phyloP scores from a whole-genome alignment of 1,140 invertebrate genomes.

The Zaprionus capensis region DNA sequence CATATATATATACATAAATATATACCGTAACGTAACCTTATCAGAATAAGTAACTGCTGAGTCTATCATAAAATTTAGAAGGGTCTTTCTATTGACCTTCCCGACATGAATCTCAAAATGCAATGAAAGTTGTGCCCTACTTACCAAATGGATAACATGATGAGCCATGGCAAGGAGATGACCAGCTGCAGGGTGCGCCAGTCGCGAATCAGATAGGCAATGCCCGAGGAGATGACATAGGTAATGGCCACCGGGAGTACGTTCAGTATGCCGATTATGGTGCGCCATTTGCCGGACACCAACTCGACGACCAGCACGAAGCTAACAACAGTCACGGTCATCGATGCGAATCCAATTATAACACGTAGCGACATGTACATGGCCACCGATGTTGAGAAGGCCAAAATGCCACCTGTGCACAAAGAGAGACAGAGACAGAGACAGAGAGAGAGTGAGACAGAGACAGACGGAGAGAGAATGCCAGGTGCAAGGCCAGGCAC shows the following conservation, averaged over 20 bases:
- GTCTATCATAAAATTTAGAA: no score
- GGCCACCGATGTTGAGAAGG: constrained; percentile 87
- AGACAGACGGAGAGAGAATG: constrained; percentile 46
- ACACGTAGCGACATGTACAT: constrained; percentile 88
- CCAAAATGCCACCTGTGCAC: constrained; percentile 86
- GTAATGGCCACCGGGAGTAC: constrained; percentile 89
- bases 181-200: constrained; percentile 90
- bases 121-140: background rate
- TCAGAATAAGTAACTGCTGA: no score
- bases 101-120: background rate
- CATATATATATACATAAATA: no score
- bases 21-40: no score
- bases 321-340: constrained; percentile 88
- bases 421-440: constrained; percentile 4
- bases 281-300: constrained; percentile 89
- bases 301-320: constrained; percentile 90
- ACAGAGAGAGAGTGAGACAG: constrained; percentile 11
- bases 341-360: constrained; percentile 88
- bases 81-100: no score
- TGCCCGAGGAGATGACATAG: constrained; percentile 88
- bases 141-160: constrained; percentile 88
- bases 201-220: constrained; percentile 87
- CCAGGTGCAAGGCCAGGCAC: constrained; percentile 75
- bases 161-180: constrained; percentile 88
- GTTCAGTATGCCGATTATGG: constrained; percentile 89